Evolutionary conservation across 2,797 vertebrate genomes (phyloP).

Genomic region (Trachurus trachurus): DNA sequence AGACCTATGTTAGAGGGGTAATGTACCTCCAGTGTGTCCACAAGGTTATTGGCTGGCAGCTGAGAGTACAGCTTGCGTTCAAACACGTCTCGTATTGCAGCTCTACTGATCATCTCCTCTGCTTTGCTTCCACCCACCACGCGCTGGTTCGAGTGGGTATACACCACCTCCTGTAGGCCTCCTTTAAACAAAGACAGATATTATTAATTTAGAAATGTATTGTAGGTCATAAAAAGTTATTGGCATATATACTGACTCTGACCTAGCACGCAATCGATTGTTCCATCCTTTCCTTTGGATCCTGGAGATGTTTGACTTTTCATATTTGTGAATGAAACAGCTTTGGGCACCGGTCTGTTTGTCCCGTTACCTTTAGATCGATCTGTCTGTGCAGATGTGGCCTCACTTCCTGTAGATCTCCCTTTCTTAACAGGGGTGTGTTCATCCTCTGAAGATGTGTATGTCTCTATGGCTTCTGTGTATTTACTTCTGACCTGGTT

Average conservation of each 20-base stretch:
- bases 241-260: background rate
- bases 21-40: slow-evolving; percentile 88
- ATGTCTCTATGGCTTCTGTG: slow-evolving; percentile 85
- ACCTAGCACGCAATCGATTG: slow-evolving; percentile 78
- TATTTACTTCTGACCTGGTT: slow-evolving; percentile 39
- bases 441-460: slow-evolving; percentile 91
- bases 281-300: slow-evolving; percentile 42
- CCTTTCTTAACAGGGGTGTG: slow-evolving; percentile 59
- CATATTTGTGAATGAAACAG: slow-evolving; percentile 54
- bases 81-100: slow-evolving; percentile 93
- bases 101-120: slow-evolving; percentile 92
- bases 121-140: slow-evolving; percentile 96
- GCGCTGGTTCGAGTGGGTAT: slow-evolving; percentile 95
- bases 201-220: background rate
- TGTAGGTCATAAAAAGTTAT: background rate
- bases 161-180: slow-evolving; percentile 90
- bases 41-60: slow-evolving; percentile 91
- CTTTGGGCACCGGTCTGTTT: background rate
- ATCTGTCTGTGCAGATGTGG: slow-evolving; percentile 19
- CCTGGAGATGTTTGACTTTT: slow-evolving; percentile 33
- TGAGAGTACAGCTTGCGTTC: slow-evolving; percentile 92
- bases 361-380: background rate
- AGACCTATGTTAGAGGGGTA: slow-evolving; percentile 29
- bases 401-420: slow-evolving; percentile 30
- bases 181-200: slow-evolving; percentile 75